phyloP scores from a whole-genome alignment of 2,113 vertebrate species.

The Ciconia maguari region DNA sequence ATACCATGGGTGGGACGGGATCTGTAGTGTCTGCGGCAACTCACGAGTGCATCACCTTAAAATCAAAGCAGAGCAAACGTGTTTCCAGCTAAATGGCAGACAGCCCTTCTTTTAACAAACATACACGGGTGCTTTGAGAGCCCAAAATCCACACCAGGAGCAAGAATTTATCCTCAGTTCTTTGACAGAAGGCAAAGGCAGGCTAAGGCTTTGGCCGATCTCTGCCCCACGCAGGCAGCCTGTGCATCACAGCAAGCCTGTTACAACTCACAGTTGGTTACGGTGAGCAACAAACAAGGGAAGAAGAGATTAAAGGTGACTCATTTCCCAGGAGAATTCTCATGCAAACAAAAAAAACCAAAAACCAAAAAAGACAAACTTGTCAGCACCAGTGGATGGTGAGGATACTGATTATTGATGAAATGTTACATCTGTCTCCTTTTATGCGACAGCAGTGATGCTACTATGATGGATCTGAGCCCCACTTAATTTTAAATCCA shows the following conservation, averaged over 20 bases:
- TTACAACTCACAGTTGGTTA: not conserved
- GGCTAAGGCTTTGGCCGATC: not conserved
- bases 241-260: not conserved
- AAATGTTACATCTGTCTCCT: not conserved
- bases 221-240: not conserved
- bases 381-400: not conserved
- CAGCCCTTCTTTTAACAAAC: not conserved
- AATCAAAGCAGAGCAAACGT: not conserved
- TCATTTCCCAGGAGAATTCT: not conserved
- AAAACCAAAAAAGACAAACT: not conserved
- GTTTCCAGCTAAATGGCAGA: not conserved
- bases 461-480: not conserved
- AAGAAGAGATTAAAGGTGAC: not conserved
- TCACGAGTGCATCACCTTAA: conserved; percentile 54
- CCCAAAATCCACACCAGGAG: not conserved
- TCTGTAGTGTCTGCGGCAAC: conserved; percentile 75
- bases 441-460: not conserved
- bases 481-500: not conserved
- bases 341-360: not conserved
- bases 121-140: fast-evolving
- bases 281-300: not conserved
- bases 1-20: conserved; percentile 84
- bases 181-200: not conserved
- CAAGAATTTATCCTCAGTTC: not conserved
- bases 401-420: not conserved